phyloP scores from a whole-genome alignment of 30 jellyfish, hydroid and myxozoan genomes.

The Phacellophora camtschatica region DNA sequence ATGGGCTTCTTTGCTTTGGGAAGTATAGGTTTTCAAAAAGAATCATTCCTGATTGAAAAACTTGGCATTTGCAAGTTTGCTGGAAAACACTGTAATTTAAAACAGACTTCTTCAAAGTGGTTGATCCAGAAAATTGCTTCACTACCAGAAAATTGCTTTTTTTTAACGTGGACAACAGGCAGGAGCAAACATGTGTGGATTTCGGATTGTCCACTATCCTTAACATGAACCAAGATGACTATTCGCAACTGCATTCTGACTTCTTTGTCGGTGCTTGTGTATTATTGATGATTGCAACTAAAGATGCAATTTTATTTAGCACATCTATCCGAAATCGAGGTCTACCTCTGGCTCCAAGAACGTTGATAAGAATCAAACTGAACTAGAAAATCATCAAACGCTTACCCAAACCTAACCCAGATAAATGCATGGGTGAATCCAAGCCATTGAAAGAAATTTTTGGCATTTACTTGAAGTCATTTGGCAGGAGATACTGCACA shows the following conservation, averaged over 20 bases:
- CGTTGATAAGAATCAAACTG: slow-evolving; percentile 15
- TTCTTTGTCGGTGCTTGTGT: slow-evolving; percentile 3
- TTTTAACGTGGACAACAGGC: not conserved
- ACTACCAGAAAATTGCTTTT: slow-evolving; percentile 17
- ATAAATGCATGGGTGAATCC: slow-evolving; percentile 14
- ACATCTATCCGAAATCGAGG: not conserved
- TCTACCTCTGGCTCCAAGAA: slow-evolving; percentile 3
- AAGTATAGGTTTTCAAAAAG: not conserved
- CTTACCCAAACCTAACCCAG: slow-evolving; percentile 45
- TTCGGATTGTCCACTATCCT: slow-evolving; percentile 6
- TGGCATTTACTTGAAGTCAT: not conserved
- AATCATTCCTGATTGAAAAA: not conserved
- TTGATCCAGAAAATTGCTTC: too few relatives aligned
- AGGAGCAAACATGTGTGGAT: not conserved
- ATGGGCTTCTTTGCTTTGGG: not conserved
- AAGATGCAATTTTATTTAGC: not conserved
- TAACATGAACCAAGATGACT: slow-evolving; percentile 6
- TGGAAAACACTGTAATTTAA: not conserved
- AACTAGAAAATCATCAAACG: not conserved
- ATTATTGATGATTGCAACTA: not conserved
- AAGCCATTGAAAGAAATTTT: not conserved
- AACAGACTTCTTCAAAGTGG: not conserved
- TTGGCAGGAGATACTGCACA: not conserved
- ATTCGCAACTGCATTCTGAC: not conserved
- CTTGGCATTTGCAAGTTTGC: not conserved